Base-by-base conservation (phyloP, 2,888 invertebrate genomes). In the Palloptera scutellata region DNA sequence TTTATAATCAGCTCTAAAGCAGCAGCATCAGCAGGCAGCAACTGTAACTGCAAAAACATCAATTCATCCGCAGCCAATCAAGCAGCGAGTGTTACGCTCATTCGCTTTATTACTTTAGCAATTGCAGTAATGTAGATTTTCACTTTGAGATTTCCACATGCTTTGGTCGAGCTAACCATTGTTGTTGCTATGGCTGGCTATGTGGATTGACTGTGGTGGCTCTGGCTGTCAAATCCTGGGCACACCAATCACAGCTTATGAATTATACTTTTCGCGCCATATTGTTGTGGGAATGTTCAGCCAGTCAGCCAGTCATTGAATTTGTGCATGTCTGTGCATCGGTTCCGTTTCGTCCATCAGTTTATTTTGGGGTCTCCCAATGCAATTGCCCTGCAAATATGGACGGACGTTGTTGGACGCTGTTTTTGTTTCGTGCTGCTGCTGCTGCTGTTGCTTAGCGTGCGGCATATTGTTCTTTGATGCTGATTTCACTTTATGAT, bases 221-320 rank as follows among this genome's bases (percentile, higher is more conserved):
- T 9, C 43, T 12, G 17, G 57, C 51, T 13, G 11, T 43, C 15
- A 48, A 58, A 48, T 52, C 55, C 51, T 51, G 55, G 52, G 52
- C 41, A 54, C 60, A 64, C 60, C 67, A 67, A 63, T 60, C 63
- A 60, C 74, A 80, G 78, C 77, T 78, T 77, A 77, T 78, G 78
- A 79, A 79, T 79, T 79, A 76, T 74, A 77, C 73, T 78, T 75
- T 75, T 74, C 75, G 74, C 70, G 63, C 69, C 69, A 75, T 76
- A 79, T 78, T 78, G 80, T 78, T 79, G 77, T 80, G 80, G 80
- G 79, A 80, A 79, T 78, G 48, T 5, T 15, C 15, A n/a, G 12
- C 15, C 48, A n/a, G 48, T 6, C 30, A 30, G 30, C 6, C 30
- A 30, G 30, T 30, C 30, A 30, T 30, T 30, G 30, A 8, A 3